Percentiles rank a stretch among this genome's conserved stretches.
These are phyloP conservation scores for Hippocampus guttulatus DNA, from an alignment of 2,113 vertebrate genomes.

Conservation along the genomic window DNA sequence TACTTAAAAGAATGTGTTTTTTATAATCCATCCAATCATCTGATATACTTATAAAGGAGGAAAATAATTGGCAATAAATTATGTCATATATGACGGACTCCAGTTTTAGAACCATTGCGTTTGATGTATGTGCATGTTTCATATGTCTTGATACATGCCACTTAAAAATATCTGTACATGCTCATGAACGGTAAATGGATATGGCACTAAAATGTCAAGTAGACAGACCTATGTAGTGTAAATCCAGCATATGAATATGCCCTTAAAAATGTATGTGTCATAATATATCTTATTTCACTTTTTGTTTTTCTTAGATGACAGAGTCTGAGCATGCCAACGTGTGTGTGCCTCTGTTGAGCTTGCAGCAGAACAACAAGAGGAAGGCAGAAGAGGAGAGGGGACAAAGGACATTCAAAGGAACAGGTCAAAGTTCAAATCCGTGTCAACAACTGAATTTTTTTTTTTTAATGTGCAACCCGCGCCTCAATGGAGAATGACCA, in stretches of 20 bases:
- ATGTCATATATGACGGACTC: neutral
- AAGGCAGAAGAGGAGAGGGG: constrained; percentile 9
- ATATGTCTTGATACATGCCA: neutral
- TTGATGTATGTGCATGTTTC: neutral
- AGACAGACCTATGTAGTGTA: neutral
- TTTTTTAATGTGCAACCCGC: neutral
- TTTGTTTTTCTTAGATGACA: constrained; percentile 47
- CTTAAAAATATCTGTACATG: neutral
- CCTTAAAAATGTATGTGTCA: neutral
- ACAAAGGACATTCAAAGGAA: constrained; percentile 40
- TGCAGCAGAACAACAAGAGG: constrained; percentile 26
- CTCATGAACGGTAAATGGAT: neutral
- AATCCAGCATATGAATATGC: neutral
- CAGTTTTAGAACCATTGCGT: neutral
- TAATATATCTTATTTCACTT: neutral
- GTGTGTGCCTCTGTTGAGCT: constrained; percentile 18
- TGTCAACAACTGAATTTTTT: constrained; percentile 13
- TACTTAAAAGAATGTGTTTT: no score
- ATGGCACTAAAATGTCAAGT: neutral
- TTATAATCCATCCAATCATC: no score
- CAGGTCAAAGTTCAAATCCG: constrained; percentile 35
- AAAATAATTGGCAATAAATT: no score
- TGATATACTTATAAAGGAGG: no score
- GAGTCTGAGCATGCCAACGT: constrained; percentile 48
- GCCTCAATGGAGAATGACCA: constrained; percentile 10